Conservation (phyloP, 37 sponge, comb jelly and placozoan genomes). For the Eunapius fragilis region DNA sequence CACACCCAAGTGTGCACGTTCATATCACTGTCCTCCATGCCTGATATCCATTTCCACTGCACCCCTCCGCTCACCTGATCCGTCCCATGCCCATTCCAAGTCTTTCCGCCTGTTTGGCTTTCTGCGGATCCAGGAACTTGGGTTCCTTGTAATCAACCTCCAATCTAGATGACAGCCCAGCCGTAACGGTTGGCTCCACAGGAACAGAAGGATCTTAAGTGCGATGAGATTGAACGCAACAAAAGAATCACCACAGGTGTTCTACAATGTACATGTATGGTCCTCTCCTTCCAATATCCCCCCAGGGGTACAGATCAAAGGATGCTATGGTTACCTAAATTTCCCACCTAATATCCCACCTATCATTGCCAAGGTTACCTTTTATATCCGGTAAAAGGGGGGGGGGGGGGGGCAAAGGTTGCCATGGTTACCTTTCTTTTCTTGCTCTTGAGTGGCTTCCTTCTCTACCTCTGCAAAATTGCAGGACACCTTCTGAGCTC, state of each 20-base stretch:
- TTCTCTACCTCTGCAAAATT: constrained; percentile 79
- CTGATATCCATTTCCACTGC: neutral
- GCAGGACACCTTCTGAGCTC: constrained; percentile 80
- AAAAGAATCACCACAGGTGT: neutral
- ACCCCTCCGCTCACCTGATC: constrained; percentile 22
- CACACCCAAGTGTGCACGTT: no score
- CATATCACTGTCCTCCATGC: no score
- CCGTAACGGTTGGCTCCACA: neutral
- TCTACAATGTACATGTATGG: no score
- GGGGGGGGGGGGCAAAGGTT: no score
- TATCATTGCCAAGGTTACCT: no score
- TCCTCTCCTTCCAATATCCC: no score
- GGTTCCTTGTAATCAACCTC: constrained; percentile 30
- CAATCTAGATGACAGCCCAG: neutral
- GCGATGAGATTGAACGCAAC: neutral
- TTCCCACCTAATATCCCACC: no score
- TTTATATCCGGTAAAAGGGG: no score
- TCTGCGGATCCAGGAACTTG: constrained; percentile 54
- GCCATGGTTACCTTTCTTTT: neutral
- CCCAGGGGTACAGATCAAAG: no score
- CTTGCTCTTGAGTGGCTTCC: constrained; percentile 65
- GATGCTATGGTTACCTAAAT: no score
- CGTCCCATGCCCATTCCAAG: constrained; percentile 91
- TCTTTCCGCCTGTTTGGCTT: constrained; percentile 87
- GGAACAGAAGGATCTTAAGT: neutral